Conservation (phyloP, 2,888 invertebrate genomes). For the Blastobasis lacticolella region DNA sequence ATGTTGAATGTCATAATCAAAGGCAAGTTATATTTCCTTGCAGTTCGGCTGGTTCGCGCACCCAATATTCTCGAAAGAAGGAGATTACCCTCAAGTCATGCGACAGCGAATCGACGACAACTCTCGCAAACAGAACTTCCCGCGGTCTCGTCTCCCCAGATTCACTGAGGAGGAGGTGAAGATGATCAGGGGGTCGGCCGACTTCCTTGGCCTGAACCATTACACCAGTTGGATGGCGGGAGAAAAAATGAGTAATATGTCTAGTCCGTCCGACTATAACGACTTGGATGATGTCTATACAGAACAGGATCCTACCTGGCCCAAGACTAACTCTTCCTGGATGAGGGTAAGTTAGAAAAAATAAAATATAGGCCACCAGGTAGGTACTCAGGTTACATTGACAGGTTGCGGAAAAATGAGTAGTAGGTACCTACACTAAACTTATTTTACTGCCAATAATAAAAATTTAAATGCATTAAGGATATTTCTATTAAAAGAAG, state of each 20-base stretch:
- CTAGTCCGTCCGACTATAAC: too few species aligned
- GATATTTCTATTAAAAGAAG: too few species aligned
- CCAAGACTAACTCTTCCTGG: conserved; percentile 63
- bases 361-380: too few species aligned
- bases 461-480: too few species aligned
- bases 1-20: too few species aligned
- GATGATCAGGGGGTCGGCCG: conserved; percentile 64
- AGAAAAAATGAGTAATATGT: too few species aligned
- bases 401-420: too few species aligned
- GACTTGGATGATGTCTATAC: too few species aligned
- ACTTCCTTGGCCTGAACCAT: conserved; percentile 84
- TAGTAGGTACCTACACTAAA: too few species aligned
- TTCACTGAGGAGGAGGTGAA: conserved; percentile 71
- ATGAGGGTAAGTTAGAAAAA: conserved; percentile 45
- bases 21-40: too few species aligned
- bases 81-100: conserved; percentile 81
- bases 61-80: conserved; percentile 76
- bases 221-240: conserved; percentile 75
- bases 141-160: conserved; percentile 75
- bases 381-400: too few species aligned
- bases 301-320: conserved; percentile 63
- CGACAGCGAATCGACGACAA: conserved; percentile 70
- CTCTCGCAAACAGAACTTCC: conserved; percentile 74
- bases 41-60: conserved; percentile 80
- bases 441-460: too few species aligned